These are phyloP conservation scores for Antheraea yamamai DNA, from an alignment of 2,888 invertebrate genomes.

Conservation along the genomic window DNA sequence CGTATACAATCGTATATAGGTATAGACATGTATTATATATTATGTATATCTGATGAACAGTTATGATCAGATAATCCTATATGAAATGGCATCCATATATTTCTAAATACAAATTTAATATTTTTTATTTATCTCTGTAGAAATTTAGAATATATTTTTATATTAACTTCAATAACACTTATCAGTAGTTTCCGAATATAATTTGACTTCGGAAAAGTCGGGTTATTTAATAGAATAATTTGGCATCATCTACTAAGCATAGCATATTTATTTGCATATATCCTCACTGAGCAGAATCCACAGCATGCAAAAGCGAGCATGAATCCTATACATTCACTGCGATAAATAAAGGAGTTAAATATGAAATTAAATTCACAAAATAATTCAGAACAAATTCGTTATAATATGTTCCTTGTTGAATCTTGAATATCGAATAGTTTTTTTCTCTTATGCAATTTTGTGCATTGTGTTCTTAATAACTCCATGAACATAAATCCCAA, in stretches of 20 bases:
- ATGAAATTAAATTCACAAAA: background rate
- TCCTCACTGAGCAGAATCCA: background rate
- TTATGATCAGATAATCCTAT: too few relatives aligned
- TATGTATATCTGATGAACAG: too few relatives aligned
- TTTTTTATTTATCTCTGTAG: too few relatives aligned
- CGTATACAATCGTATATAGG: background rate
- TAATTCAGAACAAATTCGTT: background rate
- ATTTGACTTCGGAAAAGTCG: too few relatives aligned
- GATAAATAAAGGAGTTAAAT: background rate
- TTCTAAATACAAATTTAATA: too few relatives aligned
- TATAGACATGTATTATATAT: too few relatives aligned
- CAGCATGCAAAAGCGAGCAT: background rate
- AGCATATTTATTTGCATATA: background rate
- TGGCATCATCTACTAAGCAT: background rate
- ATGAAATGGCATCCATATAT: background rate
- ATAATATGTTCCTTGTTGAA: background rate
- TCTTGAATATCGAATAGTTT: slow-evolving; percentile 25
- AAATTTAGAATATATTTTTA: too few relatives aligned
- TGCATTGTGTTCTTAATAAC: slow-evolving; percentile 70
- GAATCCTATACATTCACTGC: background rate
- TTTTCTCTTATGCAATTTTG: slow-evolving; percentile 48
- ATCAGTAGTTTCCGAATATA: too few relatives aligned
- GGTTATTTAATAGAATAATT: background rate
- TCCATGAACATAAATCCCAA: slow-evolving; percentile 66
- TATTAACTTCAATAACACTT: too few relatives aligned